Percentiles rank a stretch among this genome's conserved stretches.
phyloP scores from a whole-genome alignment of 1,140 invertebrate genomes.

The Formica exsecta region DNA sequence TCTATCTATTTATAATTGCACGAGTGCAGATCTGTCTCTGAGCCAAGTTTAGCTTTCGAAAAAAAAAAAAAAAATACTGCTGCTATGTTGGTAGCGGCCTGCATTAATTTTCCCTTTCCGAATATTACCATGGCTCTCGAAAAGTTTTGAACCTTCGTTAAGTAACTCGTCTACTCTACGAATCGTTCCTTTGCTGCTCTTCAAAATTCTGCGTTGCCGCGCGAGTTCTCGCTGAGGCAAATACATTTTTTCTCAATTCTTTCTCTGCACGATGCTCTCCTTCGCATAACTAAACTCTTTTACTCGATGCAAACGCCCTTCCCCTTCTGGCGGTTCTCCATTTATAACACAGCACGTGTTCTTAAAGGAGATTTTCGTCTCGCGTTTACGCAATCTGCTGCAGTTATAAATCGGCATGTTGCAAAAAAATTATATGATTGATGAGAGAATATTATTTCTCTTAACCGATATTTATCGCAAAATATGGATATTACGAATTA shows the following conservation, averaged over 20 bases:
- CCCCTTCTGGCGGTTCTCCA: conserved; percentile 27
- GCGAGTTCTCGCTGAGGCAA: conserved; percentile 25
- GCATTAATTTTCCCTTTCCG: conserved; percentile 24
- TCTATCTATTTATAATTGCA: not conserved
- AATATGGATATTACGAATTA: not conserved
- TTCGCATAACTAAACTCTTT: conserved; percentile 62
- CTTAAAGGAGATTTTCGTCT: conserved; percentile 34
- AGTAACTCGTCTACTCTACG: conserved; percentile 51
- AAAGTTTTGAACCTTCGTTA: conserved; percentile 53
- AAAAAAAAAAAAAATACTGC: conserved; percentile 10
- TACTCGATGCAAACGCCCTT: conserved; percentile 46
- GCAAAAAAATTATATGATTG: not conserved
- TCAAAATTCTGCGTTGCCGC: conserved; percentile 39
- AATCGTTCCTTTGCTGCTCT: conserved; percentile 42
- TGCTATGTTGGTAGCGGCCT: not conserved
- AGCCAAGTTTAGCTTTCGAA: conserved; percentile 4
- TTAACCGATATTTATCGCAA: not conserved
- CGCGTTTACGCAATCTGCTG: conserved; percentile 4
- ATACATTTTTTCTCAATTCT: conserved; percentile 54
- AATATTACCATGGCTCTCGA: conserved; percentile 26
- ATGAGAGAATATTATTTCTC: not conserved
- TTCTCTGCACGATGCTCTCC: not conserved
- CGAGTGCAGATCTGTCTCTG: not conserved
- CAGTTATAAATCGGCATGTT: conserved; percentile 17
- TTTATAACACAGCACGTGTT: conserved; percentile 44